Evolutionary conservation across 2,888 invertebrate species (phyloP).

Genomic region (Noctua janthina): DNA sequence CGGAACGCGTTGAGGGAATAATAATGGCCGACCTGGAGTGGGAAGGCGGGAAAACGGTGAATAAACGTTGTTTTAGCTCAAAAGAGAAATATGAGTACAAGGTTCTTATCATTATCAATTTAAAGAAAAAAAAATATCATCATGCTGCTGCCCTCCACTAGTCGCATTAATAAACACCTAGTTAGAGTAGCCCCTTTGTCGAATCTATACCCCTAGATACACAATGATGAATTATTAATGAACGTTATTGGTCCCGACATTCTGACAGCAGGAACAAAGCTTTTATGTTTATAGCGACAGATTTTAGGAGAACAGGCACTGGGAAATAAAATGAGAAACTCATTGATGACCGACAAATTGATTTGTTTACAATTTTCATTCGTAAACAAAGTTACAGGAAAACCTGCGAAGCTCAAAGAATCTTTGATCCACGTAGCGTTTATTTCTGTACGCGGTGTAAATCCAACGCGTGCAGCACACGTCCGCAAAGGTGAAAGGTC

Average conservation of each 20-base stretch:
- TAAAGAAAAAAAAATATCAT: neutral
- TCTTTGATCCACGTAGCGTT: constrained; percentile 10
- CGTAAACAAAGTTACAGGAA: neutral
- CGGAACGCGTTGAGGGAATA: constrained; percentile 50
- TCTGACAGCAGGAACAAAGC: constrained; percentile 43
- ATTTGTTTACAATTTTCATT: neutral
- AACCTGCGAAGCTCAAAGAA: neutral
- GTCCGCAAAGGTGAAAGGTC: constrained; percentile 57
- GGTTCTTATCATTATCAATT: neutral
- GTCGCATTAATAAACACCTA: neutral
- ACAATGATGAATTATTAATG: constrained; percentile 41
- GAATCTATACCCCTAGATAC: neutral
- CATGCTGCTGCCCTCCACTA: neutral
- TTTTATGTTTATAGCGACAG: constrained; percentile 15
- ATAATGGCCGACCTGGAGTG: constrained; percentile 56
- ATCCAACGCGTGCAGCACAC: constrained; percentile 30
- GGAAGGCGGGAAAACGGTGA: constrained; percentile 37
- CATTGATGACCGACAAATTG: neutral
- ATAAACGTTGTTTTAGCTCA: constrained; percentile 25
- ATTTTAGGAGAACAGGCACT: constrained; percentile 2
- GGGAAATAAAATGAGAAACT: constrained; percentile 2
- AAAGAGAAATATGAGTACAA: neutral
- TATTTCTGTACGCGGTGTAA: constrained; percentile 31
- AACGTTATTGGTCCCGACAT: constrained; percentile 21
- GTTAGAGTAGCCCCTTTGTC: neutral